Evolutionary conservation across 2,888 invertebrate genomes (phyloP).

Genomic region (Petrolisthes cinctipes): DNA sequence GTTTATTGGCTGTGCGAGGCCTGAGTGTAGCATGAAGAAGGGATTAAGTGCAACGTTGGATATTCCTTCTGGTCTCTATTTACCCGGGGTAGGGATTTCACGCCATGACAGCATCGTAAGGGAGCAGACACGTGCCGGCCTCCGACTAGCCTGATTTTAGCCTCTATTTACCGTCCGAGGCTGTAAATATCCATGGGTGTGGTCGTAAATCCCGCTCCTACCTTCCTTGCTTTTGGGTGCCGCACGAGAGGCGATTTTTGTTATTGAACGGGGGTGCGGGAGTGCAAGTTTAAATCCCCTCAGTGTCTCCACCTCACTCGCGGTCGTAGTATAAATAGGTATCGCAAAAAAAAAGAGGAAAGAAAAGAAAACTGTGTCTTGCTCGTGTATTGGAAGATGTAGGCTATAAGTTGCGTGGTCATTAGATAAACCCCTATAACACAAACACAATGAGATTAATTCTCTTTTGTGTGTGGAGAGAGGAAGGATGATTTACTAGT

Average conservation of each 20-base stretch:
- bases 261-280: not conserved
- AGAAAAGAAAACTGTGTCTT: no score
- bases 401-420: no score
- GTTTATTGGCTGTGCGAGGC: not conserved
- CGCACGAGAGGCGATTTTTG: no score
- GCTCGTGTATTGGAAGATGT: no score
- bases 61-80: not conserved
- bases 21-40: not conserved
- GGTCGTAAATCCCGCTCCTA: not conserved
- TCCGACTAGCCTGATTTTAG: constrained; percentile 2
- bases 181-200: not conserved
- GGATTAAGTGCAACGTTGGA: not conserved
- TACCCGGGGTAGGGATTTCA: constrained; percentile 39
- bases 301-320: no score
- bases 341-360: no score
- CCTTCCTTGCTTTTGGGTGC: not conserved
- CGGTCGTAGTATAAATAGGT: no score
- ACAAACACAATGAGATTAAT: no score
- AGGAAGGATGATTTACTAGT: no score
- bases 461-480: no score
- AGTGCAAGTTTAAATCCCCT: not conserved
- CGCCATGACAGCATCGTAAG: constrained; percentile 22
- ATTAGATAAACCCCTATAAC: no score
- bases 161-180: constrained; percentile 8
- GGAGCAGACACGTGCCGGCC: constrained; percentile 42